Evolutionary conservation across 1,140 invertebrate species (phyloP).

Genomic region (Caenorhabditis remanei): DNA sequence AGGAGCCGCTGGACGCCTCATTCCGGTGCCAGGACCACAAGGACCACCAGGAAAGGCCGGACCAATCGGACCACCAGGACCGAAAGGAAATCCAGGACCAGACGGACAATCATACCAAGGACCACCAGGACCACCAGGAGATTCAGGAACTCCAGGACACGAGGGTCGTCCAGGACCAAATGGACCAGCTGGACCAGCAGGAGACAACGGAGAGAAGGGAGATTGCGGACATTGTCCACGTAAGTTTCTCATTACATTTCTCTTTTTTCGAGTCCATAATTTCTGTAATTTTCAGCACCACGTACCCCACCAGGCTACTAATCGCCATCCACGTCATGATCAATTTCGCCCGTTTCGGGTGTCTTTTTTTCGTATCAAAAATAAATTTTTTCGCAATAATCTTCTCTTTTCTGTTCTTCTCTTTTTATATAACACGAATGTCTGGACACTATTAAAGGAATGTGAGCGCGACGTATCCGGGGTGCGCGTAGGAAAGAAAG

Average conservation of each 20-base stretch:
- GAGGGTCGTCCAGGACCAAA: constrained; percentile 63
- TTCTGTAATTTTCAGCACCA: constrained; percentile 68
- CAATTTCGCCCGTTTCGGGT: constrained; percentile 57
- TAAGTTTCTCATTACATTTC: constrained; percentile 17
- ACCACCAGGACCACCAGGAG: constrained; percentile 74
- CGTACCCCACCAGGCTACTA: constrained; percentile 76
- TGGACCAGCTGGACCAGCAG: constrained; percentile 65
- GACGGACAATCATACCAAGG: constrained; percentile 74
- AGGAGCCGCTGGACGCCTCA: constrained; percentile 74
- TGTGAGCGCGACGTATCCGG: constrained; percentile 24
- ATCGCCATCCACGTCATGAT: constrained; percentile 55
- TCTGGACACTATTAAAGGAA: neutral
- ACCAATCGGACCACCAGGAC: constrained; percentile 67
- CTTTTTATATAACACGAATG: neutral
- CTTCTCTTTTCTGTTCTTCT: neutral
- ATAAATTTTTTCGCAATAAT: constrained; percentile 47
- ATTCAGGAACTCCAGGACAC: constrained; percentile 71
- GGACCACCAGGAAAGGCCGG: constrained; percentile 71
- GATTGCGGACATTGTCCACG: constrained; percentile 74
- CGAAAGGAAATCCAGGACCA: constrained; percentile 73
- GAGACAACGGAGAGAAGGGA: constrained; percentile 71
- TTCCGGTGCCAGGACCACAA: constrained; percentile 77
- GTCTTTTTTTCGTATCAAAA: constrained; percentile 55
- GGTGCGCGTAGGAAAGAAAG: neutral
- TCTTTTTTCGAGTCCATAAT: neutral